Percentiles rank a stretch among this genome's conserved stretches.
phyloP scores from a whole-genome alignment of 2,888 invertebrate genomes.

The Odontocolon sp. region DNA sequence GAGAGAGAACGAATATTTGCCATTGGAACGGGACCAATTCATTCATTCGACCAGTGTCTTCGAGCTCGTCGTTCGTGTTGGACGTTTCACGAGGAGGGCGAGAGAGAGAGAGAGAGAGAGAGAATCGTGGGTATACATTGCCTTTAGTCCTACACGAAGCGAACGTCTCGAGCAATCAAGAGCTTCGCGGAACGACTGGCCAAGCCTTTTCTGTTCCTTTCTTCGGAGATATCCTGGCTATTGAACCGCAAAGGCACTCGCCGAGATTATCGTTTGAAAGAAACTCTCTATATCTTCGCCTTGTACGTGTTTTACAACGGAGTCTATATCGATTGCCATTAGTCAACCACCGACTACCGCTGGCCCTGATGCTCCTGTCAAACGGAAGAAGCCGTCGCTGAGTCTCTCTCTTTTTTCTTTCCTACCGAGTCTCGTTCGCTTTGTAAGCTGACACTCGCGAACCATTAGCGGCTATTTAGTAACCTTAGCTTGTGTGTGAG shows the following conservation, averaged over 20 bases:
- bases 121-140: not conserved
- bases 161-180: constrained; percentile 11
- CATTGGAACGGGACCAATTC: constrained; percentile 43
- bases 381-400: constrained; percentile 18
- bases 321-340: constrained; percentile 10
- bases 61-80: not conserved
- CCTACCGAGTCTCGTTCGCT: constrained; percentile 11
- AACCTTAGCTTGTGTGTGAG: constrained; percentile 28
- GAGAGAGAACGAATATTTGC: constrained; percentile 2
- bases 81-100: not conserved
- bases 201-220: too few species aligned
- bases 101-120: too few species aligned
- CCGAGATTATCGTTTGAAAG: not conserved
- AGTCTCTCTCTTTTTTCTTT: not conserved
- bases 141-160: too few species aligned
- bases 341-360: constrained; percentile 3
- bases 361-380: constrained; percentile 2
- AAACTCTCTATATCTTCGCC: not conserved
- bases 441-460: constrained; percentile 51
- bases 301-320: constrained; percentile 14
- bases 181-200: constrained; percentile 4
- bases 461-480: constrained; percentile 53
- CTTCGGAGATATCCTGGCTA: too few species aligned
- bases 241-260: not conserved
- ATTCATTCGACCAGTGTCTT: constrained; percentile 19